phyloP scores from a whole-genome alignment of 2,888 invertebrate species.

The Ornithoptera priamus region DNA sequence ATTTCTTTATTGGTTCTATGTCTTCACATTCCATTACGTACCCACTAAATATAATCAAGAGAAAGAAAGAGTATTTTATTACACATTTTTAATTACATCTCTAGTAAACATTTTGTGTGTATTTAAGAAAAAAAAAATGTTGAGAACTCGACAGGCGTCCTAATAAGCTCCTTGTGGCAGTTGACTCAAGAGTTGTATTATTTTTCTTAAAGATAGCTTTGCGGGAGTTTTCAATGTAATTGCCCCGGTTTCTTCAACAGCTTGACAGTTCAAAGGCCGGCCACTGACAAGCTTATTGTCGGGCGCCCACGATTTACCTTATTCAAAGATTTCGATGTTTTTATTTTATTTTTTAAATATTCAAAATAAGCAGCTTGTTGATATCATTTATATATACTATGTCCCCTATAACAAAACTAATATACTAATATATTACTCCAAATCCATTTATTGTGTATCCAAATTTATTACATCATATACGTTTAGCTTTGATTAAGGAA shows the following conservation, averaged over 20 bases:
- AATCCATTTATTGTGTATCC: slow-evolving; percentile 26
- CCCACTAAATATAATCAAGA: not conserved
- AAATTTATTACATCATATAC: slow-evolving; percentile 34
- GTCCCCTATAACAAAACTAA: not conserved
- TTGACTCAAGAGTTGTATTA: slow-evolving; percentile 65
- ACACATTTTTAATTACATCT: not conserved
- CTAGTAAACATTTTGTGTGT: not conserved
- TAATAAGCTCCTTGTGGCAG: slow-evolving; percentile 74
- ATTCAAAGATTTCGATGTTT: slow-evolving; percentile 70
- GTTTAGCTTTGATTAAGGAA: slow-evolving; percentile 20
- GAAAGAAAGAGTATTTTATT: not conserved
- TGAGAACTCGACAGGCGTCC: slow-evolving; percentile 50
- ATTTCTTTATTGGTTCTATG: not conserved
- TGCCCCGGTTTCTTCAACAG: slow-evolving; percentile 77
- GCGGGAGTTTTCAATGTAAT: slow-evolving; percentile 77
- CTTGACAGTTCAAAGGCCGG: slow-evolving; percentile 77
- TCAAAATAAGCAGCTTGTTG: slow-evolving; percentile 46
- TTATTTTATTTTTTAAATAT: slow-evolving; percentile 58
- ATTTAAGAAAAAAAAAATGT: slow-evolving; percentile 5
- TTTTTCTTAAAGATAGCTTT: slow-evolving; percentile 75
- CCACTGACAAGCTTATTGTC: slow-evolving; percentile 76
- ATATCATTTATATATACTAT: slow-evolving; percentile 36
- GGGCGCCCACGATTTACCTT: slow-evolving; percentile 75
- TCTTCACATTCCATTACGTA: not conserved
- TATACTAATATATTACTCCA: not conserved